Evolutionary conservation across 2,797 vertebrate species (phyloP).

Genomic region (Acanthis flammea): DNA sequence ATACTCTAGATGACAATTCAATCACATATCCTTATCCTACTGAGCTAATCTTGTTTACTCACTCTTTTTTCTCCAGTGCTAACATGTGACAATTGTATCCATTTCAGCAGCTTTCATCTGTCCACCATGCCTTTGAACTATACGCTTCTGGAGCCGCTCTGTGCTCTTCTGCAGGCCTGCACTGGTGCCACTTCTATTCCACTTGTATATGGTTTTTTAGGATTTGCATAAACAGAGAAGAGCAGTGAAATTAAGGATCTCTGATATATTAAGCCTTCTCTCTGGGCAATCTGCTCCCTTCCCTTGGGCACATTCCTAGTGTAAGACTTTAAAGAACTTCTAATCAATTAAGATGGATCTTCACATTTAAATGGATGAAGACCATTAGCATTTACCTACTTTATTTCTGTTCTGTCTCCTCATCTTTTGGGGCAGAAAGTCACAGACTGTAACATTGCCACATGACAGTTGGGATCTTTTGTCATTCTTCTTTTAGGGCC

Average conservation of each 20-base stretch:
- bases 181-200: background rate
- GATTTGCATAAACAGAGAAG: slow-evolving; percentile 41
- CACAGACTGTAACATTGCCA: background rate
- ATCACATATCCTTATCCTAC: slow-evolving; percentile 61
- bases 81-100: slow-evolving; percentile 58
- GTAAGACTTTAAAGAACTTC: slow-evolving; percentile 7
- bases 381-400: background rate
- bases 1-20: slow-evolving; percentile 63
- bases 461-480: background rate
- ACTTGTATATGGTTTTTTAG: background rate
- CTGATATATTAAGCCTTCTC: background rate
- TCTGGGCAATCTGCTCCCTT: slow-evolving; percentile 9
- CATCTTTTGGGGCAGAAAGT: background rate
- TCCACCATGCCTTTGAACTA: slow-evolving; percentile 31
- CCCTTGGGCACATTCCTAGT: background rate
- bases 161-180: slow-evolving; percentile 19
- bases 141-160: background rate
- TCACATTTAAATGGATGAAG: background rate
- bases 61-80: slow-evolving; percentile 35
- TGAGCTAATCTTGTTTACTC: slow-evolving; percentile 65
- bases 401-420: slow-evolving; percentile 9
- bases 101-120: slow-evolving; percentile 57
- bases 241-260: slow-evolving; percentile 7
- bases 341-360: background rate
- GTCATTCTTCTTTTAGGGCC: background rate